Percentiles rank a stretch among this genome's conserved stretches.
Conservation (phyloP, 1,140 invertebrate genomes). For the Pseudomyrmex flavicornis region DNA sequence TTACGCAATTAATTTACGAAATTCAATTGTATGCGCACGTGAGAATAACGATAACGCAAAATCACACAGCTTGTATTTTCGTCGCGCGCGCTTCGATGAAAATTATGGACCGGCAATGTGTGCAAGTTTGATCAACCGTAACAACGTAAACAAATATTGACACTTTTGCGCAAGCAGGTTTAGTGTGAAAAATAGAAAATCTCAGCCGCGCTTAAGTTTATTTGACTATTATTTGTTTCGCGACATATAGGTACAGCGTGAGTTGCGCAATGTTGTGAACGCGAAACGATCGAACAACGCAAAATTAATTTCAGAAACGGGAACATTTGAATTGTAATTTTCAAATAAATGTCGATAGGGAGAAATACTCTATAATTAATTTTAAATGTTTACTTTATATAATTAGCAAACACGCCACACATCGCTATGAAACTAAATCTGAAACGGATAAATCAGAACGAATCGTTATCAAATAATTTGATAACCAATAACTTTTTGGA, state of each 20-base stretch:
- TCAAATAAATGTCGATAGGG: conserved; percentile 1
- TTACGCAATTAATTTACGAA: conserved; percentile 78
- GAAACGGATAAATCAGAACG: neutral
- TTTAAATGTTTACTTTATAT: conserved; percentile 31
- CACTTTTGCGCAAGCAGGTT: conserved; percentile 43
- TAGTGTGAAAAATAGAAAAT: conserved; percentile 50
- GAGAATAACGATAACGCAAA: conserved; percentile 35
- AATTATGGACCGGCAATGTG: conserved; percentile 41
- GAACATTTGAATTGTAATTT: conserved; percentile 36
- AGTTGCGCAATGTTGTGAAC: neutral
- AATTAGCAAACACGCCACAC: neutral
- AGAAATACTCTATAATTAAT: conserved; percentile 28
- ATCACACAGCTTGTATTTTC: conserved; percentile 44
- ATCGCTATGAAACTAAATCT: neutral
- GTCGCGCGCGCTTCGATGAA: neutral
- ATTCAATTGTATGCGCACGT: conserved; percentile 70
- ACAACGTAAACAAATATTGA: conserved; percentile 63
- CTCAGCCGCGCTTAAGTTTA: conserved; percentile 46
- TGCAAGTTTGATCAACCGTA: conserved; percentile 46
- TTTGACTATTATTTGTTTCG: conserved; percentile 41
- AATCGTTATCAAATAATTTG: neutral
- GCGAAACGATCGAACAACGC: neutral
- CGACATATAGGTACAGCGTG: neutral
- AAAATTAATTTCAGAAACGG: conserved; percentile 46
- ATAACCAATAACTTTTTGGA: neutral